A percentile compares a stretch with the other conserved stretches of the same genome.
Evolutionary conservation across 2,888 invertebrate genomes (phyloP).

Genomic region (Catonia carolina): DNA sequence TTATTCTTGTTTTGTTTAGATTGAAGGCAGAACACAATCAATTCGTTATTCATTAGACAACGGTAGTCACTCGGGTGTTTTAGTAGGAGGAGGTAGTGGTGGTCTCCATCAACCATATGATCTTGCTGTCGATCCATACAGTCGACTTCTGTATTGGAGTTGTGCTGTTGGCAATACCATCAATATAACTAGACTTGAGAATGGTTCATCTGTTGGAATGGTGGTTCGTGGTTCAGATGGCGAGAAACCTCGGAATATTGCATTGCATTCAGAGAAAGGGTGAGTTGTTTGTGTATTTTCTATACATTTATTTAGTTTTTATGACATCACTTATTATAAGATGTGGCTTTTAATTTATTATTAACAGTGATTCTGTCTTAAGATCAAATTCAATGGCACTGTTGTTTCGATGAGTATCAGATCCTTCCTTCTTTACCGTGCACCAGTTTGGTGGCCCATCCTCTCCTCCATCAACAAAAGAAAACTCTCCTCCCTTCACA

Average conservation of each 20-base stretch:
- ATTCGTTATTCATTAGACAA: slow-evolving; percentile 63
- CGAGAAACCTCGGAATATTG: slow-evolving; percentile 76
- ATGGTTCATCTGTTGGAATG: slow-evolving; percentile 36
- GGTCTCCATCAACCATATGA: slow-evolving; percentile 60
- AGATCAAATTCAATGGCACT: too few relatives aligned
- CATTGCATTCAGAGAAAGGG: slow-evolving; percentile 76
- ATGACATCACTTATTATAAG: too few relatives aligned
- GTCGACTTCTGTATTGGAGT: slow-evolving; percentile 83
- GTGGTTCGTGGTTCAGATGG: slow-evolving; percentile 62
- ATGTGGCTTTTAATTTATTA: too few relatives aligned
- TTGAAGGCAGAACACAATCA: slow-evolving; percentile 70
- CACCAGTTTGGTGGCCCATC: too few relatives aligned
- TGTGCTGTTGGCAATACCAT: slow-evolving; percentile 77
- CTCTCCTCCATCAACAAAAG: too few relatives aligned
- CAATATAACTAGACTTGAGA: slow-evolving; percentile 74
- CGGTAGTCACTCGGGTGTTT: slow-evolving; percentile 52
- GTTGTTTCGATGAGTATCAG: too few relatives aligned
- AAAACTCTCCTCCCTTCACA: too few relatives aligned
- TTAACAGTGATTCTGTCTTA: too few relatives aligned
- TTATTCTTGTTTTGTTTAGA: slow-evolving; percentile 50
- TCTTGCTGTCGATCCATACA: slow-evolving; percentile 77
- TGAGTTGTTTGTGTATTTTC: slow-evolving; percentile 37
- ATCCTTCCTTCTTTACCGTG: too few relatives aligned
- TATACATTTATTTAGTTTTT: slow-evolving; percentile 6
- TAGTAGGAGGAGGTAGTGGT: slow-evolving; percentile 51